These are phyloP conservation scores for Cotesia congregata DNA, from an alignment of 2,888 invertebrate species.

Conservation along the genomic window DNA sequence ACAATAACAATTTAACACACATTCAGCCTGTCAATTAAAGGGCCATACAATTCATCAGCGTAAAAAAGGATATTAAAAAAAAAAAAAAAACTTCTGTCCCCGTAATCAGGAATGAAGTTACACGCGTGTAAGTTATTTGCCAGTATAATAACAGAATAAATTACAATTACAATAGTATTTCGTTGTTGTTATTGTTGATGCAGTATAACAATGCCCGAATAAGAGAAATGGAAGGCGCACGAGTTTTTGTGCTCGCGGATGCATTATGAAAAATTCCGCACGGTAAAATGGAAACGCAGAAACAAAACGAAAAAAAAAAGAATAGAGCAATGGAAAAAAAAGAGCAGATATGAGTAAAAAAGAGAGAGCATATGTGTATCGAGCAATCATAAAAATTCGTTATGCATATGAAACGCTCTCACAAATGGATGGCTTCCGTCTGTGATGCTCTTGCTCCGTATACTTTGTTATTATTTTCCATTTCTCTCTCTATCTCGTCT, in stretches of 20 bases:
- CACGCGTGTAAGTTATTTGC: no score
- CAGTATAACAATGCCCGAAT: background rate
- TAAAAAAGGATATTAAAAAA: no score
- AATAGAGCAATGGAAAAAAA: background rate
- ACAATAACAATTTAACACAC: no score
- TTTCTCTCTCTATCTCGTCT: background rate
- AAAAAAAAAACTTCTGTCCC: no score
- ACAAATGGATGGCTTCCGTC: constrained; percentile 34
- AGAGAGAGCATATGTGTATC: constrained; percentile 11
- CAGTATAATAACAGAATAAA: no score
- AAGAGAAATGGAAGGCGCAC: background rate
- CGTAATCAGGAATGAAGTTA: no score
- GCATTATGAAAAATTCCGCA: background rate
- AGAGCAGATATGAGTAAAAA: background rate
- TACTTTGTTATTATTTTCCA: background rate
- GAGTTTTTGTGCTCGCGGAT: background rate
- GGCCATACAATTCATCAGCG: no score
- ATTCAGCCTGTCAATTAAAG: no score
- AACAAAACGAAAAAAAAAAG: constrained; percentile 1
- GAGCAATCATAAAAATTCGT: constrained; percentile 30
- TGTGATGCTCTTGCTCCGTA: constrained; percentile 5
- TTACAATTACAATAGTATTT: background rate
- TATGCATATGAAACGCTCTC: constrained; percentile 21
- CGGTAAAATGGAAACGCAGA: background rate
- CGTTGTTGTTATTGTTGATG: background rate